Evolutionary conservation across 2,888 invertebrate species (phyloP).

Genomic region (Eulithis testata): DNA sequence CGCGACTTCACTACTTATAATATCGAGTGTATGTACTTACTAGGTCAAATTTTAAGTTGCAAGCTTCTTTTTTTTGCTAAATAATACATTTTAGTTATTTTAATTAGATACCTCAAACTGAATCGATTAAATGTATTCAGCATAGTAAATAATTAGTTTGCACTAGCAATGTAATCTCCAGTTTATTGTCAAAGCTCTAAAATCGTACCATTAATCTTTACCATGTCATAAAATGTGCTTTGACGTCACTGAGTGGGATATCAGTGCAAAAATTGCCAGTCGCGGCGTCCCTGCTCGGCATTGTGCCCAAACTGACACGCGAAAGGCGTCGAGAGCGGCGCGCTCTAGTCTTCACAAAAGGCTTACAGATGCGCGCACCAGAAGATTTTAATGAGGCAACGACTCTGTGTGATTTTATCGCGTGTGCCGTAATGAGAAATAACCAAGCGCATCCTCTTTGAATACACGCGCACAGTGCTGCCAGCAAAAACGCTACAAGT

Average conservation of each 20-base stretch:
- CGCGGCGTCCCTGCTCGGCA: conserved; percentile 64
- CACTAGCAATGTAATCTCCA: no score
- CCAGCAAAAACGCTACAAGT: conserved; percentile 70
- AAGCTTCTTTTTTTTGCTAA: not conserved
- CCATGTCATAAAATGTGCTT: conserved; percentile 45
- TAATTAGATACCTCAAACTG: no score
- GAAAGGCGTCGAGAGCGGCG: conserved; percentile 80
- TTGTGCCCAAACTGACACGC: conserved; percentile 83
- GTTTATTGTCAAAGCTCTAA: no score
- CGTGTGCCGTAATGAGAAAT: conserved; percentile 83
- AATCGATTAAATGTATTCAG: no score
- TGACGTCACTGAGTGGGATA: conserved; percentile 52
- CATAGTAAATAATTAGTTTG: no score
- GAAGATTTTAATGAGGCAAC: conserved; percentile 85
- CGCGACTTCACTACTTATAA: conserved; percentile 9
- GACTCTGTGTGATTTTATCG: conserved; percentile 84
- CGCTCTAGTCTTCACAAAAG: conserved; percentile 79
- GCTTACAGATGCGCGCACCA: conserved; percentile 83
- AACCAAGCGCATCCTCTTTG: conserved; percentile 83
- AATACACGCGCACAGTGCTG: conserved; percentile 65
- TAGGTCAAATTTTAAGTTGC: not conserved
- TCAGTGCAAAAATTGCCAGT: conserved; percentile 72
- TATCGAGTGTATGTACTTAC: not conserved
- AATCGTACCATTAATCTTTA: not conserved
- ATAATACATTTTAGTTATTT: not conserved